These are phyloP conservation scores for Cyclina sinensis DNA, from an alignment of 1,140 invertebrate species.

Conservation along the genomic window DNA sequence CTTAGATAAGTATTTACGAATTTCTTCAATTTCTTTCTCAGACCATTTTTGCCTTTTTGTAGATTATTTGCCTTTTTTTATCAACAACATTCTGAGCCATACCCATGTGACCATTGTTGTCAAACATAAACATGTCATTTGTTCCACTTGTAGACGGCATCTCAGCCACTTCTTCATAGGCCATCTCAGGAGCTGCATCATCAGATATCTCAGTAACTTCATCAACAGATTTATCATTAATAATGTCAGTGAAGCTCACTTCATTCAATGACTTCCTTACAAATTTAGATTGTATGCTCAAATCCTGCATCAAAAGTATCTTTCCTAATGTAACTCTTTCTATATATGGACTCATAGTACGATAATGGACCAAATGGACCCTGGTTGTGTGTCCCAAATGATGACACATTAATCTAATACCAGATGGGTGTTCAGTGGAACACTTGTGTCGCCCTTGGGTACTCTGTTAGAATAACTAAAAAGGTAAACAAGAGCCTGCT, in stretches of 20 bases:
- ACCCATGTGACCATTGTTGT: constrained; percentile 16
- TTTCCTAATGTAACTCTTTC: constrained; percentile 15
- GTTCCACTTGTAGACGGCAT: constrained; percentile 3
- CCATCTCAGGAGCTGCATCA: constrained; percentile 18
- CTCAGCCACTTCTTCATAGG: constrained; percentile 15
- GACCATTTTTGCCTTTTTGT: constrained; percentile 27
- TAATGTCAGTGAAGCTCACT: constrained; percentile 18
- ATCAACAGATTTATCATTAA: constrained; percentile 24
- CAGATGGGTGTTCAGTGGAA: too few relatives aligned
- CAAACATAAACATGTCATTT: constrained; percentile 28
- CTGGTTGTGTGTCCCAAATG: constrained; percentile 27
- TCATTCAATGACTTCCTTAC: constrained; percentile 20
- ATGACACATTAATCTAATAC: too few relatives aligned
- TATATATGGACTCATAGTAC: not conserved
- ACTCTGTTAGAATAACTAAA: too few relatives aligned
- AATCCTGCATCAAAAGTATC: constrained; percentile 15
- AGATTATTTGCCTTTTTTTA: constrained; percentile 11
- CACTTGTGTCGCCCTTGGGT: too few relatives aligned
- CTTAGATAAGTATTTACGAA: constrained; percentile 19
- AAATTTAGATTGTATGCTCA: constrained; percentile 30
- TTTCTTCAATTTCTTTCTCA: constrained; percentile 28
- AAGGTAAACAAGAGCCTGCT: too few relatives aligned
- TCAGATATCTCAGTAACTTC: constrained; percentile 9
- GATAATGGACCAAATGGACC: constrained; percentile 22
- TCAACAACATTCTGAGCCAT: constrained; percentile 9